Conservation (phyloP, 2,888 invertebrate genomes). For the Corythucha ciliata region DNA sequence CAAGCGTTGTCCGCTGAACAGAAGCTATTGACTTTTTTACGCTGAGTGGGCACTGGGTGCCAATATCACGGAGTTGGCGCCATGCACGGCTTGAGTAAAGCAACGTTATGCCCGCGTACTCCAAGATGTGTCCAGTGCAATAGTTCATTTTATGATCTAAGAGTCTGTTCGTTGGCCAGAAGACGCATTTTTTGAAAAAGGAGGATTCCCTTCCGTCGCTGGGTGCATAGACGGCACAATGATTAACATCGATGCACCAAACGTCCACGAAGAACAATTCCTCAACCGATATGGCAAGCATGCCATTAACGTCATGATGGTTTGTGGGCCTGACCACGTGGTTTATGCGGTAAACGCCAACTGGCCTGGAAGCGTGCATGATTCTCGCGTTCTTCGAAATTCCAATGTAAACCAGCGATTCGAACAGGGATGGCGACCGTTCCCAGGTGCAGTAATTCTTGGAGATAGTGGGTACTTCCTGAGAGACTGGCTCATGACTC, state of each 20-base stretch:
- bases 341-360: slow-evolving; percentile 31
- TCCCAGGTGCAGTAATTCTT: slow-evolving; percentile 23
- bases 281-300: slow-evolving; percentile 35
- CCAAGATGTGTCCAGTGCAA: no score
- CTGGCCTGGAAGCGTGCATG: slow-evolving; percentile 35
- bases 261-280: slow-evolving; percentile 32
- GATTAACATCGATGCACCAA: slow-evolving; percentile 22
- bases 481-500: slow-evolving; percentile 25
- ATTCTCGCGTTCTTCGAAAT: slow-evolving; percentile 30
- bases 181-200: slow-evolving; percentile 12
- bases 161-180: no score
- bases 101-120: slow-evolving; percentile 33
- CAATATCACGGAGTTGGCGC: slow-evolving; percentile 33
- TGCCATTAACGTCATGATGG: slow-evolving; percentile 20
- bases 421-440: slow-evolving; percentile 20
- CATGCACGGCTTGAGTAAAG: slow-evolving; percentile 35
- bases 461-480: slow-evolving; percentile 24
- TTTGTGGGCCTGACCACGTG: slow-evolving; percentile 19
- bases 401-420: neutral
- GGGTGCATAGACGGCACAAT: slow-evolving; percentile 24
- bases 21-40: no score
- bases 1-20: no score
- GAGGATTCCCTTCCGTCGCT: slow-evolving; percentile 17
- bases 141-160: no score
- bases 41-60: slow-evolving; percentile 32